phyloP scores from a whole-genome alignment of 2,888 invertebrate genomes.

The Stegophylla sp. region DNA sequence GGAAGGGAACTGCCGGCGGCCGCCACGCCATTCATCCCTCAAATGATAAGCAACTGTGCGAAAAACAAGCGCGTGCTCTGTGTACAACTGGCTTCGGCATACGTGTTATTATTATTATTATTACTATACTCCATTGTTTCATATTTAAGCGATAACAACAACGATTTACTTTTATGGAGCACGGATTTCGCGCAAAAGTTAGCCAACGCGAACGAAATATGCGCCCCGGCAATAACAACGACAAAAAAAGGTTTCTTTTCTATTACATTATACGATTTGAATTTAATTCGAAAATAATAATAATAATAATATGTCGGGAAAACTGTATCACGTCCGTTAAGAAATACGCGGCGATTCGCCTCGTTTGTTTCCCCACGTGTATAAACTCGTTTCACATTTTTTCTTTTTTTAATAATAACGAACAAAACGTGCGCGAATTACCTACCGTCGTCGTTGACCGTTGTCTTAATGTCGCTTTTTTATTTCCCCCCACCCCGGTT shows the following conservation, averaged over 20 bases:
- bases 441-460: too few species aligned
- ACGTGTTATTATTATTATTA: too few species aligned
- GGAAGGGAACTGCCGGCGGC: not conserved
- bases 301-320: conserved; percentile 47
- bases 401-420: conserved; percentile 30
- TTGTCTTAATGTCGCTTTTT: not conserved
- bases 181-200: conserved; percentile 53
- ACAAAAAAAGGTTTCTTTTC: conserved; percentile 36
- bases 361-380: not conserved
- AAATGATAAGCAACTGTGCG: conserved; percentile 44
- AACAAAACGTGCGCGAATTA: conserved; percentile 14
- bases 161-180: conserved; percentile 56
- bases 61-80: conserved; percentile 41
- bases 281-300: conserved; percentile 47
- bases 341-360: not conserved
- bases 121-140: conserved; percentile 39
- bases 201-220: conserved; percentile 24
- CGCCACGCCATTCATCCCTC: not conserved
- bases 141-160: conserved; percentile 57
- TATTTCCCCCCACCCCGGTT: too few species aligned
- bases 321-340: conserved; percentile 38
- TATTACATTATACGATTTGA: conserved; percentile 26
- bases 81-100: not conserved
- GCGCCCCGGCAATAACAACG: conserved; percentile 52
- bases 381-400: not conserved